Evolutionary conservation across 2,888 invertebrate species (phyloP).

Genomic region (Isoperla grammatica): DNA sequence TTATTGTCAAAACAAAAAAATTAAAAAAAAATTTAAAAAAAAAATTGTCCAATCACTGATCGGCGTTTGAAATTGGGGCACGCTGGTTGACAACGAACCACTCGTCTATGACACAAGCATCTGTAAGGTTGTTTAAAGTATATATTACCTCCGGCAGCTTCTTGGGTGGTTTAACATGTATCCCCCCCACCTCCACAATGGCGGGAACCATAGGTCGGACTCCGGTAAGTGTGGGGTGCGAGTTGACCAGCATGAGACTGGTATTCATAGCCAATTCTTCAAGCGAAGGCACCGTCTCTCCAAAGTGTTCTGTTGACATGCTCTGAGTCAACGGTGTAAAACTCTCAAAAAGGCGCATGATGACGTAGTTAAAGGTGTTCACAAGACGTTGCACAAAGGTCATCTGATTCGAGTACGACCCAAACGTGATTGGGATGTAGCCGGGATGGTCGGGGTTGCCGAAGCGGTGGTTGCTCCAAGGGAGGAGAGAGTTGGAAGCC

Average conservation of each 20-base stretch:
- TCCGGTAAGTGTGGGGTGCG: slow-evolving; percentile 45
- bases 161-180: slow-evolving; percentile 44
- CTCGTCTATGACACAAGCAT: too few species aligned
- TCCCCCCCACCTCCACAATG: slow-evolving; percentile 57
- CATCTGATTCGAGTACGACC: slow-evolving; percentile 34
- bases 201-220: slow-evolving; percentile 52
- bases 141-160: slow-evolving; percentile 19
- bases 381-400: slow-evolving; percentile 34
- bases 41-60: too few species aligned
- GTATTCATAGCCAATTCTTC: slow-evolving; percentile 46
- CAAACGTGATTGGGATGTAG: slow-evolving; percentile 33
- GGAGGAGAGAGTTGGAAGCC: slow-evolving; percentile 29
- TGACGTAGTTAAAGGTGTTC: slow-evolving; percentile 30
- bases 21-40: too few species aligned
- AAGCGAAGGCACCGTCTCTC: slow-evolving; percentile 45
- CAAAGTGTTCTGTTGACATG: slow-evolving; percentile 50
- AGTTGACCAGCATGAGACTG: slow-evolving; percentile 47
- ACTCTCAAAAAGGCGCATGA: slow-evolving; percentile 13
- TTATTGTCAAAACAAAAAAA: too few species aligned
- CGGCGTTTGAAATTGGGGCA: too few species aligned
- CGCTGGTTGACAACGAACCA: too few species aligned
- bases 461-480: slow-evolving; percentile 28
- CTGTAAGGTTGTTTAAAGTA: too few species aligned
- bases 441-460: slow-evolving; percentile 34
- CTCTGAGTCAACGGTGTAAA: slow-evolving; percentile 38